Conservation (phyloP, 2,888 invertebrate genomes). For the Tiliacea citrago region DNA sequence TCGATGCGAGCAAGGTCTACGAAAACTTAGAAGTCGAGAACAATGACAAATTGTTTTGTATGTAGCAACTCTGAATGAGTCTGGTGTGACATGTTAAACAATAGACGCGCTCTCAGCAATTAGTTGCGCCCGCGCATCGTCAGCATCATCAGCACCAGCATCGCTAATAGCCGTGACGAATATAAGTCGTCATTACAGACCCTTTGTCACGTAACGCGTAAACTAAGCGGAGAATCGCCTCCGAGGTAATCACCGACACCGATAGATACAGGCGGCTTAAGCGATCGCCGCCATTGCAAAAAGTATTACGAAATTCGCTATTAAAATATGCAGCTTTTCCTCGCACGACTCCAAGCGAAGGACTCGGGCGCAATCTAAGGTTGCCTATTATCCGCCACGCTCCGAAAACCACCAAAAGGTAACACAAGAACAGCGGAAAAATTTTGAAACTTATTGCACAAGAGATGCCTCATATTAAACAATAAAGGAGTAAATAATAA, state of each 20-base stretch:
- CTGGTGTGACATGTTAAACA: conserved; percentile 77
- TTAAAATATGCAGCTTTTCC: conserved; percentile 88
- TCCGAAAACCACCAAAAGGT: conserved; percentile 90
- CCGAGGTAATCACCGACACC: conserved; percentile 73
- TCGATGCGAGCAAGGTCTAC: conserved; percentile 75
- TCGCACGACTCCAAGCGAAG: conserved; percentile 84
- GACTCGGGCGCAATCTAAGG: conserved; percentile 89
- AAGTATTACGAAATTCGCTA: conserved; percentile 82
- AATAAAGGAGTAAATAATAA: conserved; percentile 87
- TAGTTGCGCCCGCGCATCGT: conserved; percentile 75
- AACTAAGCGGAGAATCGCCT: conserved; percentile 70
- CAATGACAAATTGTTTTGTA: conserved; percentile 78
- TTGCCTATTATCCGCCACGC: conserved; percentile 90
- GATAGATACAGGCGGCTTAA: conserved; percentile 78
- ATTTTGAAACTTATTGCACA: conserved; percentile 89
- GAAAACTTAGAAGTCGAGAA: conserved; percentile 78
- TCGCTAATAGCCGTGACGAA: conserved; percentile 74
- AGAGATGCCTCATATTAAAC: conserved; percentile 88
- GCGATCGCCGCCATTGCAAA: conserved; percentile 75
- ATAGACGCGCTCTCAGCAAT: conserved; percentile 78
- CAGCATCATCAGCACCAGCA: conserved; percentile 67
- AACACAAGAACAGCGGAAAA: conserved; percentile 88
- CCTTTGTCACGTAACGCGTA: conserved; percentile 67
- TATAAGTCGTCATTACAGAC: conserved; percentile 69
- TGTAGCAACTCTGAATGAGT: conserved; percentile 78